phyloP scores from a whole-genome alignment of 2,113 vertebrate species.

The Tauraco erythrolophus region DNA sequence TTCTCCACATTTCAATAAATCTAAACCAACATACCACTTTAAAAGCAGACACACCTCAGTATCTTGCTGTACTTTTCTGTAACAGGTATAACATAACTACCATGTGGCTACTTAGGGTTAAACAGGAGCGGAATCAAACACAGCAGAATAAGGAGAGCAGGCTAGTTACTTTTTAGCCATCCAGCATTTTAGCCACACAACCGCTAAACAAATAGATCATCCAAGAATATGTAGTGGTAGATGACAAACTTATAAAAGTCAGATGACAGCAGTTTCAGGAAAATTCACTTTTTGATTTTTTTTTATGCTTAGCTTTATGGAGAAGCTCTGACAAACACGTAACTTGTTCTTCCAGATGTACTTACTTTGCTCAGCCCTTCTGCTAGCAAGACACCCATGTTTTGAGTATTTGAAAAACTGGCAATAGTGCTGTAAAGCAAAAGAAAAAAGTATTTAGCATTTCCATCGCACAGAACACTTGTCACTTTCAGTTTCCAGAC shows the following conservation, averaged over 20 bases:
- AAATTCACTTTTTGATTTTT: not conserved
- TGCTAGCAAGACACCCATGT: constrained; percentile 74
- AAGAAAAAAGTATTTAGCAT: not conserved
- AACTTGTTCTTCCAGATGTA: not conserved
- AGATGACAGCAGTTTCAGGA: not conserved
- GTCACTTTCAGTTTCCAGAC: not conserved
- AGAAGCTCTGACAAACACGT: not conserved
- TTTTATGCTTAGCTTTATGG: not conserved
- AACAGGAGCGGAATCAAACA: not conserved
- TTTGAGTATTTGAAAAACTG: constrained; percentile 80
- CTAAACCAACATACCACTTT: not conserved
- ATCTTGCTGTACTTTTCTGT: not conserved
- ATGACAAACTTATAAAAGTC: not conserved
- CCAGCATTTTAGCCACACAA: not conserved
- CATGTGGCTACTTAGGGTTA: rapidly evolving
- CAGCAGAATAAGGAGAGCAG: not conserved
- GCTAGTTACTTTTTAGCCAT: not conserved
- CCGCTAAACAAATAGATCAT: not conserved
- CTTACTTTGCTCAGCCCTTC: constrained; percentile 89
- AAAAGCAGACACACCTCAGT: not conserved
- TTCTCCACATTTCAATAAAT: not conserved
- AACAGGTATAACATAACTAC: not conserved
- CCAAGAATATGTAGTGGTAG: not conserved
- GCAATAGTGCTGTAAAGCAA: constrained; percentile 77
- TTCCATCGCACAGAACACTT: not conserved